Base-by-base conservation (phyloP, 53 echinoderm and acorn worm genomes). In the Mesocentrotus franciscanus region DNA sequence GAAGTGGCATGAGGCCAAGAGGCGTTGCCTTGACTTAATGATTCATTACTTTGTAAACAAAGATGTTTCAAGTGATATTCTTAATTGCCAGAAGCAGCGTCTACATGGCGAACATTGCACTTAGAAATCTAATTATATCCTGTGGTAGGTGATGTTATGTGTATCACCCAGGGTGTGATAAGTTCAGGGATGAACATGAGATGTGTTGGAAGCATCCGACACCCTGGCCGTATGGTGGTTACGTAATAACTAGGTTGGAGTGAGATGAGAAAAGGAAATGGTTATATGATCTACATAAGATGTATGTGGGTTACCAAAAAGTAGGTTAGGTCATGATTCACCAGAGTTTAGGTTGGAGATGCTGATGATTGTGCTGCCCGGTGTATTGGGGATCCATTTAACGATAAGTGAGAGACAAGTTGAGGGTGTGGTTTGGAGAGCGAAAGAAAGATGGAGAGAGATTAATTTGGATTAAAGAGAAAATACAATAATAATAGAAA, bases 21-120 rank as follows among this genome's bases (percentile, higher is more conserved):
- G 81, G 81, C 81, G 81, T 81, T 81, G 81, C 42, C 81, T 39
- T 39, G 42, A 81, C 42, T 39, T 17, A 33, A 42, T 81, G 81
- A 81, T 81, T 81, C 81, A 81, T 81, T 81, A 39, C 81, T 81
- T 81, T 42, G 39, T 42, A 42, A 81, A 81, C 81, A 81, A 81
- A 27, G 81, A 81, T 42, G 36, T 39, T 81, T 81, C 39, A 22
- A 81, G 39, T 81, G 42, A 20, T 81, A 18, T 33, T 81, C 9
- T 81, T 81, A 17, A 81, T 36, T 81, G 42, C 14, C 36, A 18
- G 81, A 81, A 81, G 42, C 39, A 42, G 81, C 20, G 42, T 81
- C 42, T 36, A 81, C 18, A 49, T 81, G 5, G 6, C 20, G 7
- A 81, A 39, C 42, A 81, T 81, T 81, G 20, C 39, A 39, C 81